A percentile compares a stretch with the other conserved stretches of the same genome.
Evolutionary conservation across 2,113 vertebrate genomes (phyloP).

Genomic region (Ascaphus truei): DNA sequence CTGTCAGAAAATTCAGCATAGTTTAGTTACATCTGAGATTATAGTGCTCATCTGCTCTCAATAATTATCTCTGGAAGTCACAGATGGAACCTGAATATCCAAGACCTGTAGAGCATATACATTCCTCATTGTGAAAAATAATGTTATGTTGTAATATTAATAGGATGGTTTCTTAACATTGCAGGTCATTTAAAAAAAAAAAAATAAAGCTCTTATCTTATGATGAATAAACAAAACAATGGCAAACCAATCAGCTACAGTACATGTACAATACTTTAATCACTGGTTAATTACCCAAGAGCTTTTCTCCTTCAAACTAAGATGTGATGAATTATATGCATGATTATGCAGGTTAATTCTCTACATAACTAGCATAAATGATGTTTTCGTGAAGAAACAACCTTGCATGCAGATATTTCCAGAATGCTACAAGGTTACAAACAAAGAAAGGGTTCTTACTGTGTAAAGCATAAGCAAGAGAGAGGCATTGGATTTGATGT

Average conservation of each 20-base stretch:
- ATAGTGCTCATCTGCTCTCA: neutral
- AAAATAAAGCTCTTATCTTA: too few species aligned
- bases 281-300: too few species aligned
- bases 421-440: conserved; percentile 3
- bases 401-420: neutral
- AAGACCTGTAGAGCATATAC: neutral
- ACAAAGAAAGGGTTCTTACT: too few species aligned
- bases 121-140: neutral
- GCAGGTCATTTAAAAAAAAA: neutral
- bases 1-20: too few species aligned
- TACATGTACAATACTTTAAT: too few species aligned
- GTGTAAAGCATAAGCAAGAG: too few species aligned
- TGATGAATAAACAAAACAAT: too few species aligned
- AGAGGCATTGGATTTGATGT: too few species aligned
- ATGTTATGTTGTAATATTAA: neutral
- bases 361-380: neutral
- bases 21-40: neutral
- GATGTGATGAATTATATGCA: too few species aligned
- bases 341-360: neutral
- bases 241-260: too few species aligned
- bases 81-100: neutral
- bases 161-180: neutral
- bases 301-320: too few species aligned
- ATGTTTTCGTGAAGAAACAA: conserved; percentile 4
- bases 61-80: neutral